Evolutionary conservation across 2,113 vertebrate species (phyloP), one percentile per base, ranked within the genome.

Genomic region (Xenopus tropicalis): DNA sequence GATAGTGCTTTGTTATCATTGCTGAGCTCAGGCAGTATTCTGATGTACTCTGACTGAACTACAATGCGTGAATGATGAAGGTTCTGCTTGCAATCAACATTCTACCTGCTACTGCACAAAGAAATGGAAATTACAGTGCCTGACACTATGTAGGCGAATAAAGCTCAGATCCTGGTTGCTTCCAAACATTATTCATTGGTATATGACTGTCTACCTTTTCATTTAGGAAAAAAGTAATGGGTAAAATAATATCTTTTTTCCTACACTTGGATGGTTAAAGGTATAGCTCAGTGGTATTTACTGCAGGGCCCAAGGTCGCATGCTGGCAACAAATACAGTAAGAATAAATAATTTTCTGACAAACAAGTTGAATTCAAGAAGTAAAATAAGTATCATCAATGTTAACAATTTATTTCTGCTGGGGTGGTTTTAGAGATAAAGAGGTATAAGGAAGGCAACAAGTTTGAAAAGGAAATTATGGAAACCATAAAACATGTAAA

Each of bases 1-100:
- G 64, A 87, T 87, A 87, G 79, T 79, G 79, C 78, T 89, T 85
- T 84, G 80, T 88, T 88, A 91, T 90, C 86, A 87, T 83, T 4
- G 1, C 74, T 12, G 78, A 84, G 83, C 59, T 16, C 78, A 85
- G 83, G 78, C 82, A 88, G 82, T 24, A 74, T 86, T 77, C 83
- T 82, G 81, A 84, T 88, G 80, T 80, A 79, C 80, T 64, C 79
- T 79, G 82, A 70, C 83, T 86, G 61, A 89, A 90, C 88, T 79
- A 87, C 78, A 80, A 84, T 85, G 83, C 82, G 80, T 83, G 74
- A 71, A 79, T 83, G 86, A 87, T 78, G 84, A 84, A 85, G 78
- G 80, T 29, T 4, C 83, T 71, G 48, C 12, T 78, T 80, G 72
- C 70, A 65, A 83, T 82, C 79, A 77, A 59, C 77, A 61, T 77